Evolutionary conservation across 2,888 invertebrate genomes (phyloP).

Genomic region (Erebia ligea): DNA sequence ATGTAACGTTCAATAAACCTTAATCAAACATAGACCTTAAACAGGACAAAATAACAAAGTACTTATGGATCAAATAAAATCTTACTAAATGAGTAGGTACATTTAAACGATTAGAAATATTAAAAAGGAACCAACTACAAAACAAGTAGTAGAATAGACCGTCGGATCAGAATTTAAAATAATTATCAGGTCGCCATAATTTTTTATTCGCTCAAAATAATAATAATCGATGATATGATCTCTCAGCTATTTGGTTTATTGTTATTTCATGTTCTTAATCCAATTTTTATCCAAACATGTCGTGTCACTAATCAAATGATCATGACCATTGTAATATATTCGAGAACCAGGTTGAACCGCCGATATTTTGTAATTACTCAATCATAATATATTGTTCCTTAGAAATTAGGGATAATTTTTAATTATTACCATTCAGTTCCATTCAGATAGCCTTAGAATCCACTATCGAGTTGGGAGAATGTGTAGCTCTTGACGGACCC

Average conservation of each 20-base stretch:
- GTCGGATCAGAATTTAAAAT: slow-evolving; percentile 20
- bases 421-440: slow-evolving; percentile 7
- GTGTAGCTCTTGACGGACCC: neutral
- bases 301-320: neutral
- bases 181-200: neutral
- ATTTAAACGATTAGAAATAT: neutral
- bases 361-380: slow-evolving; percentile 14
- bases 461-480: neutral
- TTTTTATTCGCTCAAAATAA: slow-evolving; percentile 10
- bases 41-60: slow-evolving; percentile 4
- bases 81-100: neutral
- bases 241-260: slow-evolving; percentile 15
- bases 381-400: slow-evolving; percentile 3
- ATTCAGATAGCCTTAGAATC: neutral
- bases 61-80: neutral
- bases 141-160: slow-evolving; percentile 10
- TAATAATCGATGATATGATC: neutral
- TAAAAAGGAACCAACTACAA: slow-evolving; percentile 6
- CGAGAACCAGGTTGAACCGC: neutral
- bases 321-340: neutral
- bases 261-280: slow-evolving; percentile 13
- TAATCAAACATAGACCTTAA: slow-evolving; percentile 2
- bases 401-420: neutral
- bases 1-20: neutral
- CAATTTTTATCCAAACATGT: neutral